phyloP scores from a whole-genome alignment of 2,797 vertebrate genomes.

The Ambastaia sidthimunki region DNA sequence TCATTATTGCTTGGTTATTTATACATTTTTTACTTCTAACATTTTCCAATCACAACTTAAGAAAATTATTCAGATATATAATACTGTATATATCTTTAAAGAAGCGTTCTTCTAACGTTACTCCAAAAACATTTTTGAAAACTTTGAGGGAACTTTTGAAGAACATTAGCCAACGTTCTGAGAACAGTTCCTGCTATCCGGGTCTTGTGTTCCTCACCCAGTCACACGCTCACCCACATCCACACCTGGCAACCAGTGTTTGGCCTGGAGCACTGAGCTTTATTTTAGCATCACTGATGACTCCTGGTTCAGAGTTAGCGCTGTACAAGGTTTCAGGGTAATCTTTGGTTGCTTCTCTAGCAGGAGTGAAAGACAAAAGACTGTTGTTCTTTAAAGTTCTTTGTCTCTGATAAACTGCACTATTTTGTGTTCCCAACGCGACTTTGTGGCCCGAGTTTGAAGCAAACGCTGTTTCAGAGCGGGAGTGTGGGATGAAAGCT shows the following conservation, averaged over 20 bases:
- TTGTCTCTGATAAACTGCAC: conserved; percentile 62
- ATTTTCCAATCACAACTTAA: too few species aligned
- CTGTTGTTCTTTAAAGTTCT: conserved; percentile 70
- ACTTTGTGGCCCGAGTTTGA: conserved; percentile 62
- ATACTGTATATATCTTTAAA: too few species aligned
- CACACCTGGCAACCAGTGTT: conserved; percentile 9
- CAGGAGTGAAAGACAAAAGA: conserved; percentile 64
- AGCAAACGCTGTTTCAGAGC: conserved; percentile 62
- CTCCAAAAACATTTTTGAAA: too few species aligned
- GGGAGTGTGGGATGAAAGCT: conserved; percentile 74
- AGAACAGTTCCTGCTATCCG: too few species aligned
- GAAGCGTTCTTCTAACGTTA: too few species aligned
- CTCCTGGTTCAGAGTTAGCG: conserved; percentile 14
- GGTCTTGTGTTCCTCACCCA: background rate
- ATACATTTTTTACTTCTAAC: too few species aligned
- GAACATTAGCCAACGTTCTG: too few species aligned
- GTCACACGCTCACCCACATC: conserved; percentile 13
- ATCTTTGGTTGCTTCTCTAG: conserved; percentile 50
- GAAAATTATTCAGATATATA: too few species aligned
- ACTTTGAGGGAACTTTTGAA: too few species aligned
- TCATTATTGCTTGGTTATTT: too few species aligned
- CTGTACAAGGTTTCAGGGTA: conserved; percentile 4
- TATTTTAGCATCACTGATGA: conserved; percentile 27
- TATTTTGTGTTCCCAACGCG: conserved; percentile 62
- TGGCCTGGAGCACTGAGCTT: conserved; percentile 6